Conservation (phyloP, 2,113 vertebrate species). For the Eidolon helvum region DNA sequence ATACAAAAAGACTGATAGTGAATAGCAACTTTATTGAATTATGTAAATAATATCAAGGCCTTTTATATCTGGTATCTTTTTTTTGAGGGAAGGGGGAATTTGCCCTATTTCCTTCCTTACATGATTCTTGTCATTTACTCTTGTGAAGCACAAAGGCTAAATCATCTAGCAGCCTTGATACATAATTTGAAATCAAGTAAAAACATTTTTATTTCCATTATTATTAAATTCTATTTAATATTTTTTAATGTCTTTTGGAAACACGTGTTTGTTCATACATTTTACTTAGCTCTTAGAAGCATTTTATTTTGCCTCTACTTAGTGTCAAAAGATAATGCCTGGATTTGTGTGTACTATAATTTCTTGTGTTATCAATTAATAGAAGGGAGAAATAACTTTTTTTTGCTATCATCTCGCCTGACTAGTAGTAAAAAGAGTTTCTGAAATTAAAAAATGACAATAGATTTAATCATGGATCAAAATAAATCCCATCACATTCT, state of each 20-base stretch:
- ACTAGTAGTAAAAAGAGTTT: slow-evolving; percentile 29
- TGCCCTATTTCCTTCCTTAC: background rate
- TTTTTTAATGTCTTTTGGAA: background rate
- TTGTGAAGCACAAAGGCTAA: background rate
- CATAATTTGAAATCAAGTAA: background rate
- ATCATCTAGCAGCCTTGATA: background rate
- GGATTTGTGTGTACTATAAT: background rate
- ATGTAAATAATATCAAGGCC: background rate
- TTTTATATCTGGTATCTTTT: background rate
- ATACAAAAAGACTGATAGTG: background rate
- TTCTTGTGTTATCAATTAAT: background rate
- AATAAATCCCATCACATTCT: background rate
- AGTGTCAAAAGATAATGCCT: background rate
- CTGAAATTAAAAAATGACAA: background rate
- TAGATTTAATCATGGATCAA: background rate
- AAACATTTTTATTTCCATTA: background rate
- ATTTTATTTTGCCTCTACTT: background rate
- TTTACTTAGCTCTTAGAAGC: background rate
- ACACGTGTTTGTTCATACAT: background rate
- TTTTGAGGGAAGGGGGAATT: background rate
- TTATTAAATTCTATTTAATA: background rate
- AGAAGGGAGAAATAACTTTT: background rate
- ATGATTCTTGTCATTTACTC: background rate
- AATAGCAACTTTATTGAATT: background rate
- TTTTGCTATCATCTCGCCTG: background rate